A percentile compares a stretch with the other conserved stretches of the same genome.
phyloP scores from a whole-genome alignment of 2,113 vertebrate species.

The Peromyscus polionotus region DNA sequence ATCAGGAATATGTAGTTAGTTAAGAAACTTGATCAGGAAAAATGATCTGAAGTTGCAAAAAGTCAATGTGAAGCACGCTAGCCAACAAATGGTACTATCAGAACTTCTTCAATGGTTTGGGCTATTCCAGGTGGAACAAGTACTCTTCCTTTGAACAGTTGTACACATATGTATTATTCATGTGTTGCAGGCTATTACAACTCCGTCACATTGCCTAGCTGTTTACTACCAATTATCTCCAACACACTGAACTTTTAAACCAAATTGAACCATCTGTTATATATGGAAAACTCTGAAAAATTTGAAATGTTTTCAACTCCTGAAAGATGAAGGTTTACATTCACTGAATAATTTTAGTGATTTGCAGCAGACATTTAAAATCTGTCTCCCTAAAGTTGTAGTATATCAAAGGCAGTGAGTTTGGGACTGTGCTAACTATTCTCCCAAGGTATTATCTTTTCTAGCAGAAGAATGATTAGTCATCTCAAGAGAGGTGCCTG shows the following conservation, averaged over 20 bases:
- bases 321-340: conserved; percentile 59
- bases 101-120: conserved; percentile 29
- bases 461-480: neutral
- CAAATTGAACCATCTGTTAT: conserved; percentile 74
- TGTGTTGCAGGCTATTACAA: neutral
- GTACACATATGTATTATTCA: conserved; percentile 69
- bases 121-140: conserved; percentile 49
- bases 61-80: conserved; percentile 23
- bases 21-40: conserved; percentile 49
- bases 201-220: conserved; percentile 54
- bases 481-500: neutral
- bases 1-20: neutral
- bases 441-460: neutral
- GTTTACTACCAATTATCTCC: conserved; percentile 47
- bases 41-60: conserved; percentile 51
- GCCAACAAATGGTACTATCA: conserved; percentile 18
- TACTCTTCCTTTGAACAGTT: conserved; percentile 34
- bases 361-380: conserved; percentile 69
- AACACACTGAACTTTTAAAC: conserved; percentile 68
- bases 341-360: conserved; percentile 65
- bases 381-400: conserved; percentile 48
- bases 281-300: conserved; percentile 51
- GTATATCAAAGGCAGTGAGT: neutral
- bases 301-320: conserved; percentile 68
- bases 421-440: neutral